These are phyloP conservation scores for Centropyge bicolor DNA, from an alignment of 2,797 vertebrate species.

Conservation along the genomic window DNA sequence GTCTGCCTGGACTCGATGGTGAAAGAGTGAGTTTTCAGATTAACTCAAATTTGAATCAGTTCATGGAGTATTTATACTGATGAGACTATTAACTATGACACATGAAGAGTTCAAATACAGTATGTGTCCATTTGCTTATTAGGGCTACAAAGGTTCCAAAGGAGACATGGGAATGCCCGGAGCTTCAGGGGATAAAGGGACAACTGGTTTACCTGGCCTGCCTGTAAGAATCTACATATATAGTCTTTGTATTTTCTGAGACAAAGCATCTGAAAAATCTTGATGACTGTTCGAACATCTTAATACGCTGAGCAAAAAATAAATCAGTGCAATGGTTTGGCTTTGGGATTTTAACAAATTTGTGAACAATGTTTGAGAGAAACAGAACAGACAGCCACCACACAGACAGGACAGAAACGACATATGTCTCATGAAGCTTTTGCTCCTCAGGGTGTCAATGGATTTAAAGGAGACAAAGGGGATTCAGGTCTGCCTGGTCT, in stretches of 20 bases:
- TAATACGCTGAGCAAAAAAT: too few relatives aligned
- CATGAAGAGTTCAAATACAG: not conserved
- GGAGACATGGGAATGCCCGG: constrained; percentile 95
- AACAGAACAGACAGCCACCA: too few relatives aligned
- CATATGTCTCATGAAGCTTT: constrained; percentile 11
- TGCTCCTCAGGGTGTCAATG: constrained; percentile 90
- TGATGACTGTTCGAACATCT: not conserved
- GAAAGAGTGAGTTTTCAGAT: constrained; percentile 89
- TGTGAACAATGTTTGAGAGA: too few relatives aligned
- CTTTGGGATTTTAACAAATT: too few relatives aligned
- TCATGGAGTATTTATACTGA: too few relatives aligned
- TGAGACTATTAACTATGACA: too few relatives aligned
- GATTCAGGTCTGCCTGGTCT: constrained; percentile 92
- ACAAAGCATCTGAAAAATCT: not conserved
- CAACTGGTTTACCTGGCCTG: constrained; percentile 93
- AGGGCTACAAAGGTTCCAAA: constrained; percentile 98
- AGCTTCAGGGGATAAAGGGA: constrained; percentile 93
- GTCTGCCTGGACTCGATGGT: constrained; percentile 92
- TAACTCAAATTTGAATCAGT: too few relatives aligned
- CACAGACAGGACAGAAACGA: too few relatives aligned
- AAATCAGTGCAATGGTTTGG: too few relatives aligned
- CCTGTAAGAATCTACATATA: constrained; percentile 85
- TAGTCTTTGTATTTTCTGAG: not conserved
- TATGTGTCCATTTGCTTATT: not conserved
- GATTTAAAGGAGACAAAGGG: constrained; percentile 95